A percentile compares a stretch with the other conserved stretches of the same genome.
phyloP scores from a whole-genome alignment of 2,888 invertebrate species.

The Drosophila merina region DNA sequence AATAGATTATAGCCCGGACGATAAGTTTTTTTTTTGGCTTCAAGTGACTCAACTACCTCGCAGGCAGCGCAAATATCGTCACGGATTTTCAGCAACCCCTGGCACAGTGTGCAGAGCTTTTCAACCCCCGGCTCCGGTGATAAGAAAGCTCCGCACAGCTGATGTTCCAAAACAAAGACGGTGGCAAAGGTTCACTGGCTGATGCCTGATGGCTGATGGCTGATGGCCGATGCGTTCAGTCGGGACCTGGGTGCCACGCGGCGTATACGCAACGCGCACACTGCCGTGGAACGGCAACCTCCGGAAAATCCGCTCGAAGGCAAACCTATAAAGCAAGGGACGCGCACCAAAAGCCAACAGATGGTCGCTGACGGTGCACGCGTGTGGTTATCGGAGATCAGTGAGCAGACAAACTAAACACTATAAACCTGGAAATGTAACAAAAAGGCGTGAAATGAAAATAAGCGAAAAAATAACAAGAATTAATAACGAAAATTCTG shows the following conservation, averaged over 20 bases:
- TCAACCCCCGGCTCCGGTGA: constrained; percentile 61
- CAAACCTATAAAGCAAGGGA: constrained; percentile 60
- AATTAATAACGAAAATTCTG: constrained; percentile 26
- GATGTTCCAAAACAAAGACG: constrained; percentile 58
- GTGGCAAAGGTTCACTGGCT: constrained; percentile 50
- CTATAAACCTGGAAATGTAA: constrained; percentile 34
- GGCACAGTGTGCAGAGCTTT: constrained; percentile 56
- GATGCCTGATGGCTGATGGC: constrained; percentile 37
- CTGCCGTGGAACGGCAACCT: constrained; percentile 1
- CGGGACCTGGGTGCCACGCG: constrained; percentile 56
- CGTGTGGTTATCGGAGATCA: constrained; percentile 68
- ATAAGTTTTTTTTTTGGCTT: not conserved
- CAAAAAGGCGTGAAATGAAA: constrained; percentile 31
- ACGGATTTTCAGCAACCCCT: not conserved
- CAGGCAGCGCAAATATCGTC: not conserved
- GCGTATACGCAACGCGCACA: constrained; percentile 68
- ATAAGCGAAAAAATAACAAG: constrained; percentile 17
- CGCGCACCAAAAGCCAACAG: constrained; percentile 66
- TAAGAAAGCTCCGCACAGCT: constrained; percentile 73
- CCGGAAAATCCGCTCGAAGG: constrained; percentile 6
- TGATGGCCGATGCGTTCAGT: constrained; percentile 51
- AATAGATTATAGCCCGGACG: not conserved
- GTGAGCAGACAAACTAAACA: constrained; percentile 36
- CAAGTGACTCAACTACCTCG: not conserved
- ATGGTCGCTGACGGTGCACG: constrained; percentile 70